Conservation (phyloP, 1,140 invertebrate genomes). For the Microplitis demolitor region DNA sequence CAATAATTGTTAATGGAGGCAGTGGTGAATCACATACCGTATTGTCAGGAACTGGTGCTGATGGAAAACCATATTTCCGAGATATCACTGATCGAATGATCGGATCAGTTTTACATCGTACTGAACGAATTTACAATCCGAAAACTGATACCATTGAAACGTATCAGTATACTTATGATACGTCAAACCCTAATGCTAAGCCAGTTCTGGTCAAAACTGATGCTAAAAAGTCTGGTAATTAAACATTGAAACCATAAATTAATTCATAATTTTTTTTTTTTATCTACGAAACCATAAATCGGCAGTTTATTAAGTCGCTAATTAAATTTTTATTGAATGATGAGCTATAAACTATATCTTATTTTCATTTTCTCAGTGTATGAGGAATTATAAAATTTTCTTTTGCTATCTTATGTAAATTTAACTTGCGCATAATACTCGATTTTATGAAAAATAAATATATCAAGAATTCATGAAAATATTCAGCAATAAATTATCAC, state of each 20-base stretch:
- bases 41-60: slow-evolving; percentile 19
- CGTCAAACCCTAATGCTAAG: slow-evolving; percentile 31
- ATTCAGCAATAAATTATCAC: no score
- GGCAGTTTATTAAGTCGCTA: no score
- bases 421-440: no score
- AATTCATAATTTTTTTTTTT: background rate
- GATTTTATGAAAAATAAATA: no score
- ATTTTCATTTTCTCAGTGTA: no score
- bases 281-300: background rate
- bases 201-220: slow-evolving; percentile 27
- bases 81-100: slow-evolving; percentile 27
- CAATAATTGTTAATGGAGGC: slow-evolving; percentile 17
- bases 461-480: no score
- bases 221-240: no score
- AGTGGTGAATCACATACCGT: slow-evolving; percentile 7
- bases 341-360: no score
- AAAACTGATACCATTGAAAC: slow-evolving; percentile 1
- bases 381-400: no score
- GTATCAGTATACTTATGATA: slow-evolving; percentile 32
- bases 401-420: no score
- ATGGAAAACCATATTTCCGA: slow-evolving; percentile 35
- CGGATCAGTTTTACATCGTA: slow-evolving; percentile 30
- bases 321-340: no score
- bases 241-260: no score
- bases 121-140: slow-evolving; percentile 32